Conservation (phyloP, 64 coral and sea anemone genomes). For the Stylophora pistillata region DNA sequence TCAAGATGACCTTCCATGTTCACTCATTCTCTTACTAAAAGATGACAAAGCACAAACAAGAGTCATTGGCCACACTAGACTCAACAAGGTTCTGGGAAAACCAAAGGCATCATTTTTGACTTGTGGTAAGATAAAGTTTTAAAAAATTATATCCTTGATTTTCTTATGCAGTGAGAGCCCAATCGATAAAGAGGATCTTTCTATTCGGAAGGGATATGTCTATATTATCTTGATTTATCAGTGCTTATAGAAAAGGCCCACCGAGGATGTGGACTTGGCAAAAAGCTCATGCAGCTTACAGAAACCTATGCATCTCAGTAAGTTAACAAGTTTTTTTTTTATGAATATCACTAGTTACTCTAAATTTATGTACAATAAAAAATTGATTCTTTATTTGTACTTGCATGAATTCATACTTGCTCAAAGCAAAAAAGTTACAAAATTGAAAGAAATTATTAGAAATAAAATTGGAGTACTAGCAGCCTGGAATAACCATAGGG, state of each 20-base stretch:
- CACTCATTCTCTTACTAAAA: constrained; percentile 62
- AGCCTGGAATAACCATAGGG: no score
- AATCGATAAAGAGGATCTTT: no score
- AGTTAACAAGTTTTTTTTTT: not conserved
- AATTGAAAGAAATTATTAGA: no score
- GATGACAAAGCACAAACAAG: not conserved
- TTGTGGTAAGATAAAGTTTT: constrained; percentile 56
- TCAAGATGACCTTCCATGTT: constrained; percentile 74
- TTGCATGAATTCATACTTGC: no score
- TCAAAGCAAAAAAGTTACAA: no score
- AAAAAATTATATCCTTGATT: not conserved
- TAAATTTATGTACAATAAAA: no score
- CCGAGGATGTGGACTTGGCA: constrained; percentile 89
- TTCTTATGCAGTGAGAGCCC: no score
- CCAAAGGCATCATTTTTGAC: constrained; percentile 61
- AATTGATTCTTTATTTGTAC: no score
- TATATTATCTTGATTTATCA: constrained; percentile 10
- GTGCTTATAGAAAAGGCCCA: constrained; percentile 69
- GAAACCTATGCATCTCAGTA: constrained; percentile 75
- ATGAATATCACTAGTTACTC: no score
- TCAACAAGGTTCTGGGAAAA: constrained; percentile 75
- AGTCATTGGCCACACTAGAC: constrained; percentile 77
- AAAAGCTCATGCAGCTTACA: constrained; percentile 79
- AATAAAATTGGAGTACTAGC: no score
- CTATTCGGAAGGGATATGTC: no score